These are phyloP conservation scores for Zonitis immaculata DNA, from an alignment of 2,888 invertebrate species.

Conservation along the genomic window DNA sequence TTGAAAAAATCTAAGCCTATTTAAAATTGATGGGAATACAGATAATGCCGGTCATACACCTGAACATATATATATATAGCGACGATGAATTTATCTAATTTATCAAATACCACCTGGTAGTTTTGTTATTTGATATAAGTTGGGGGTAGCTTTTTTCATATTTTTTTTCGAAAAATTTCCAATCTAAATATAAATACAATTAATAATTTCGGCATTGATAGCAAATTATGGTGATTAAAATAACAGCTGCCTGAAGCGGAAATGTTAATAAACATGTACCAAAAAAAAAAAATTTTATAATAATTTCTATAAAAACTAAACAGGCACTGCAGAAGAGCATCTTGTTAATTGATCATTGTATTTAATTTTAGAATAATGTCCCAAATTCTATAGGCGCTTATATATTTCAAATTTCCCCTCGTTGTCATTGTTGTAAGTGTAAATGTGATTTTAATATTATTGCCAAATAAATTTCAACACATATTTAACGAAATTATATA, in stretches of 20 bases:
- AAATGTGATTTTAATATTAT: neutral
- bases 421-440: neutral
- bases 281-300: neutral
- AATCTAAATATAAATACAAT: neutral
- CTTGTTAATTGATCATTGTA: neutral
- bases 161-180: neutral
- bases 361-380: neutral
- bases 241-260: conserved; percentile 8
- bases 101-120: neutral
- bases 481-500: neutral
- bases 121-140: neutral
- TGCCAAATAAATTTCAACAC: neutral
- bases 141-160: neutral
- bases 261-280: conserved; percentile 5
- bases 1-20: neutral
- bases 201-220: conserved; percentile 4
- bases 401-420: neutral
- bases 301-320: neutral
- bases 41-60: neutral
- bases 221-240: conserved; percentile 5
- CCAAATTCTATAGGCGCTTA: neutral
- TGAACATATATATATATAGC: too few relatives aligned
- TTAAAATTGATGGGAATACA: neutral
- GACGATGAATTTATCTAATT: neutral
- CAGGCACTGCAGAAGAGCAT: neutral